Evolutionary conservation across 2,113 vertebrate genomes (phyloP), one percentile per base, ranked within the genome.

Genomic region (Brienomyrus longianalis): DNA sequence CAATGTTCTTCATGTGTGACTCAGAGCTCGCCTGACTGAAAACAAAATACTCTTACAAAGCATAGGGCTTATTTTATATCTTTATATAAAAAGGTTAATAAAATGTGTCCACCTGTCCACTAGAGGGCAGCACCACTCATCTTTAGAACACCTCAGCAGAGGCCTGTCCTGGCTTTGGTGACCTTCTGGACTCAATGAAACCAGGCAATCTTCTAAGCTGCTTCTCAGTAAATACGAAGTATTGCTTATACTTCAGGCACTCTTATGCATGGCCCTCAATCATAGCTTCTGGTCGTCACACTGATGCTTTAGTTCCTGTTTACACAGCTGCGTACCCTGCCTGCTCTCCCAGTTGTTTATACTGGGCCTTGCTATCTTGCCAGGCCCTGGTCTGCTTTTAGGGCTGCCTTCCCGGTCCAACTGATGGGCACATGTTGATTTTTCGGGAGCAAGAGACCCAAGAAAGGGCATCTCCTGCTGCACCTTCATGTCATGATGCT

Each of bases 121-220:
- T 80, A 80, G 74, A 80, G 74, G 74, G 74, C 70, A 74, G 70
- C 74, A 80, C 35, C 35, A 80, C 74, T 80, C 74, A 80, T 13
- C 74, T 80, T 80, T 80, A 31, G 35, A 15, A 43, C 74, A 43
- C 35, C 35, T 39, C 35, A 80, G 74, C 15, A 43, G 17, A 80
- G 35, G 74, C 74, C 74, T 19, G 74, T 80, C 17, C 62, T 70
- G 62, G 62, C 10, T 70, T 80, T 80, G 74, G 74, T 80, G 74
- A 7, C 4, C 74, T 80, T 43, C 74, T 80, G 74, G 27, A 39
- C 74, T 19, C 35, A 43, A 39, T 77, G 11, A 39, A 77, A 77
- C 70, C 27, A 43, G 74, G 35, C 70, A 77, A 35, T 39, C 31
- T 17, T 77, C 70, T 35, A 77, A 77, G 70, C 74, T 43, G 35